Conservation (phyloP, 2,888 invertebrate genomes). For the Protonemura montana region DNA sequence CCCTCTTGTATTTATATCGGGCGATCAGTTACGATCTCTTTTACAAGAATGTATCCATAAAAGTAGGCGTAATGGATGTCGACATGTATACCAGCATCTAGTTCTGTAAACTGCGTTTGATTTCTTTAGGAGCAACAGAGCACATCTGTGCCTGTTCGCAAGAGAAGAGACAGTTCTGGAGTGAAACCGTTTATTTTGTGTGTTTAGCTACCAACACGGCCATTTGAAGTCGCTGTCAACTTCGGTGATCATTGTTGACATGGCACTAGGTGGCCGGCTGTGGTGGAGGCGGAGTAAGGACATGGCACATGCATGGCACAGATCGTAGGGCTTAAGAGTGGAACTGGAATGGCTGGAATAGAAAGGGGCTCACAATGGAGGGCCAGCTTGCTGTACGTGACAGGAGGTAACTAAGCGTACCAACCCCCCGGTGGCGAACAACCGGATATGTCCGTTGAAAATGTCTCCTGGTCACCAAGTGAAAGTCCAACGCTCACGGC, state of each 20-base stretch:
- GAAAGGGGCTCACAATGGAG: slow-evolving; percentile 28
- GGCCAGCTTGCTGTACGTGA: slow-evolving; percentile 32
- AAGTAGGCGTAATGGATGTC: not conserved
- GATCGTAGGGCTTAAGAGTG: slow-evolving; percentile 21
- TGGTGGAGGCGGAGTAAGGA: no score
- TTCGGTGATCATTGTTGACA: slow-evolving; percentile 34
- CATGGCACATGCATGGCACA: not conserved
- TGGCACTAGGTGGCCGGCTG: not conserved
- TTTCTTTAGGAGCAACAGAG: not conserved
- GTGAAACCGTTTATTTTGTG: slow-evolving; percentile 26
- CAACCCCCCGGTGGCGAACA: not conserved
- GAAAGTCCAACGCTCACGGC: not conserved
- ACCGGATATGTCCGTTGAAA: slow-evolving; percentile 20
- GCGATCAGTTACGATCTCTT: not conserved
- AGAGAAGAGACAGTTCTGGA: not conserved
- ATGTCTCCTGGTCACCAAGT: slow-evolving; percentile 25
- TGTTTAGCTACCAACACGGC: slow-evolving; percentile 13
- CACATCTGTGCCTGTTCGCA: not conserved
- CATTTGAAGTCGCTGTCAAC: slow-evolving; percentile 20
- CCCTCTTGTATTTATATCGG: not conserved
- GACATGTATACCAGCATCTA: not conserved
- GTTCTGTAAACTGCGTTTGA: not conserved
- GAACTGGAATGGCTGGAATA: slow-evolving; percentile 12
- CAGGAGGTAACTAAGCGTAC: slow-evolving; percentile 31
- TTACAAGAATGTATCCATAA: not conserved